These are phyloP conservation scores for Gavialis gangeticus DNA, from an alignment of 2,113 vertebrate species.

Conservation along the genomic window DNA sequence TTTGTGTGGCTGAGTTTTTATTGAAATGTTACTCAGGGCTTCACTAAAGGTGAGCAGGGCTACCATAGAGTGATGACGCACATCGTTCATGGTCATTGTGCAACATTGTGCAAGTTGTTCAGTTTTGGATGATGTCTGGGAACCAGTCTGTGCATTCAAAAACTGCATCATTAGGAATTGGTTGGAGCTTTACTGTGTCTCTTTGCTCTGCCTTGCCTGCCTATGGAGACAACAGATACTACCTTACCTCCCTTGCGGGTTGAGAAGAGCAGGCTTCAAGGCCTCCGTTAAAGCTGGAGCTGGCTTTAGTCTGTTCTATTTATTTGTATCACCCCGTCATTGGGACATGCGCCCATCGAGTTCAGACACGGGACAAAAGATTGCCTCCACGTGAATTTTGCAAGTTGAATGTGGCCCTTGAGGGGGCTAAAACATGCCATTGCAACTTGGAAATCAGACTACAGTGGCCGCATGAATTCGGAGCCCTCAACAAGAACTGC, in stretches of 20 bases:
- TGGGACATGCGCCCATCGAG: not conserved
- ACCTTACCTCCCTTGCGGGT: not conserved
- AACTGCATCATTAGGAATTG: constrained; percentile 10
- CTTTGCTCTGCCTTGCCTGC: not conserved
- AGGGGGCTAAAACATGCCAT: not conserved
- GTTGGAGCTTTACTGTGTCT: not conserved
- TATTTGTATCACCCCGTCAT: not conserved
- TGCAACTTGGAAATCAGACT: not conserved
- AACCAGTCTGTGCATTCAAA: constrained; percentile 15
- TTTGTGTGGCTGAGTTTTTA: constrained; percentile 64
- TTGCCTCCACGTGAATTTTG: not conserved
- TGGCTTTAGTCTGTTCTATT: not conserved
- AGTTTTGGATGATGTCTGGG: constrained; percentile 10
- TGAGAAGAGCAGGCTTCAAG: not conserved
- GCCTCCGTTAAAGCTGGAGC: not conserved
- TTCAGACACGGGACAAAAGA: not conserved
- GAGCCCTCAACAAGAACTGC: not conserved
- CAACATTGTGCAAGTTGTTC: constrained; percentile 31
- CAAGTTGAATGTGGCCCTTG: not conserved
- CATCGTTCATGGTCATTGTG: constrained; percentile 8
- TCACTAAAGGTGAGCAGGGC: constrained; percentile 45
- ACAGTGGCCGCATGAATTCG: not conserved
- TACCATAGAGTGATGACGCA: constrained; percentile 27
- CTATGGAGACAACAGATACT: not conserved
- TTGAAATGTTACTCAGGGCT: constrained; percentile 61